Evolutionary conservation across 2,113 vertebrate species (phyloP).

Genomic region (Scatophagus argus): DNA sequence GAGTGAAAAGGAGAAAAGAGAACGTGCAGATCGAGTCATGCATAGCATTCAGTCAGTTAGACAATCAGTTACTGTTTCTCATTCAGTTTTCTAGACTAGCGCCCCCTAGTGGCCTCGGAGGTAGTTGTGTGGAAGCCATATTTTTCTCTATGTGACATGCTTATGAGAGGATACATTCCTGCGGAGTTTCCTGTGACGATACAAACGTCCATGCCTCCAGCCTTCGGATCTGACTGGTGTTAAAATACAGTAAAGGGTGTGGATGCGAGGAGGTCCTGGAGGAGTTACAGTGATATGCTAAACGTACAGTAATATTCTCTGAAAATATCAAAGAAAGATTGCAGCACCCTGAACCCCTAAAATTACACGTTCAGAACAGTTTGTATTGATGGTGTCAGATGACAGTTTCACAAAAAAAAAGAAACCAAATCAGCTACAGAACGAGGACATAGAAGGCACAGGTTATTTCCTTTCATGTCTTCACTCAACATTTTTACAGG

Average conservation of each 20-base stretch:
- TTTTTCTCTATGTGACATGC: constrained; percentile 74
- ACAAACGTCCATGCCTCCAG: constrained; percentile 55
- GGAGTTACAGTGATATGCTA: constrained; percentile 39
- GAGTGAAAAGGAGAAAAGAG: constrained; percentile 57
- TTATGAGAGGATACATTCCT: constrained; percentile 68
- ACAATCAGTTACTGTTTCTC: constrained; percentile 65
- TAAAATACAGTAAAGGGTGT: constrained; percentile 36
- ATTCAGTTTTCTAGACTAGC: constrained; percentile 67
- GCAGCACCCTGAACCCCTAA: constrained; percentile 35
- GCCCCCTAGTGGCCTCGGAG: constrained; percentile 79
- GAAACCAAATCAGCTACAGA: constrained; percentile 38
- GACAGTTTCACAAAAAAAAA: constrained; percentile 18
- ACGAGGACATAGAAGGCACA: constrained; percentile 73
- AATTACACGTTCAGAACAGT: constrained; percentile 18
- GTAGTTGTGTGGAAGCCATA: constrained; percentile 80
- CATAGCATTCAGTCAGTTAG: constrained; percentile 79
- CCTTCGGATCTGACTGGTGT: constrained; percentile 40
- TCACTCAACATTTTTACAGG: constrained; percentile 37
- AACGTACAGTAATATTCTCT: constrained; percentile 50
- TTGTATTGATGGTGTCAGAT: neutral
- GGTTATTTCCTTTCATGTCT: constrained; percentile 62
- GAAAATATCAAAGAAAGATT: constrained; percentile 64
- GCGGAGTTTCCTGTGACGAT: constrained; percentile 41
- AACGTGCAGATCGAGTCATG: constrained; percentile 83
- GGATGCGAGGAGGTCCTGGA: constrained; percentile 15